Conservation (phyloP, 1,140 invertebrate species). For the Lepidotrigona ventralis region DNA sequence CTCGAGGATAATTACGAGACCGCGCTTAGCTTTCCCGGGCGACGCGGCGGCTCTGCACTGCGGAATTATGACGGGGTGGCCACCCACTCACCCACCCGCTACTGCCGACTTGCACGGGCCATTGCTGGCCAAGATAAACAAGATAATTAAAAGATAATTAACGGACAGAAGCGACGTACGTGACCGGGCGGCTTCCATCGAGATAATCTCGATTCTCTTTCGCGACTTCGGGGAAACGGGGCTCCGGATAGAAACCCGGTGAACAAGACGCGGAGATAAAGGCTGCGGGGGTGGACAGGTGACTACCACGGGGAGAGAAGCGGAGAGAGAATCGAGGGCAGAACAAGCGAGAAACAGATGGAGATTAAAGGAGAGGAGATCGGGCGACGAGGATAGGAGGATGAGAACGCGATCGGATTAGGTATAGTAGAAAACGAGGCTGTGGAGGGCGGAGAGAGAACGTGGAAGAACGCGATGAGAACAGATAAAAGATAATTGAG, state of each 20-base stretch:
- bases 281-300: conserved; percentile 14
- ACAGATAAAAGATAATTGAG: conserved; percentile 34
- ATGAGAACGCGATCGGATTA: conserved; percentile 27
- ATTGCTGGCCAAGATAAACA: conserved; percentile 69
- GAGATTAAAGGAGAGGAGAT: conserved; percentile 27
- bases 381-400: conserved; percentile 6
- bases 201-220: conserved; percentile 65
- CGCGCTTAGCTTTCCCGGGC: neutral
- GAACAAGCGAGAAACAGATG: conserved; percentile 32
- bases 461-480: conserved; percentile 14
- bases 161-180: conserved; percentile 64
- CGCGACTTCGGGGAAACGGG: conserved; percentile 10
- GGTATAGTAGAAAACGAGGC: conserved; percentile 4
- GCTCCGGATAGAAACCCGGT: neutral
- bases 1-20: neutral
- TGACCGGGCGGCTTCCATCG: conserved; percentile 47
- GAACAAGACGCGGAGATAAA: conserved; percentile 20
- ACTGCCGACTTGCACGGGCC: neutral
- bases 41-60: conserved; percentile 16
- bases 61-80: conserved; percentile 17
- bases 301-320: neutral
- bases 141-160: conserved; percentile 75
- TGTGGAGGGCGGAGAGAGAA: neutral
- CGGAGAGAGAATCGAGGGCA: neutral
- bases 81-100: neutral